Evolutionary conservation across 1,140 invertebrate genomes (phyloP), one percentile per base, ranked within the genome.

Genomic region (Leptopilina boulardi): DNA sequence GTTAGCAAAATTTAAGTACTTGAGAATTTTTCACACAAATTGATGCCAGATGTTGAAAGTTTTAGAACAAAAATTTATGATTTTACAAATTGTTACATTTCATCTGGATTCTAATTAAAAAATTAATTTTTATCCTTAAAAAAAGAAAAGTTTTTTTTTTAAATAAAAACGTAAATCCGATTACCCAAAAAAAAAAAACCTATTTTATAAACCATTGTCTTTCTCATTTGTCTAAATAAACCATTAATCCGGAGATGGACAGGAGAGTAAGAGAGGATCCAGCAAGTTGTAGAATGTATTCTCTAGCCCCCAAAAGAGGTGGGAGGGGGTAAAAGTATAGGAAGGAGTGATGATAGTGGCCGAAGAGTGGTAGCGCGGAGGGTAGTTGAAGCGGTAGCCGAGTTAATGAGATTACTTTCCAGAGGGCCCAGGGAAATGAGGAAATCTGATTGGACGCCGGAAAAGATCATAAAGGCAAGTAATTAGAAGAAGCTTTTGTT

Each of bases 391-490:
- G 80, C 82, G 82, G 82, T 81, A 83, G 82, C 78, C n/a, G 77
- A 83, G 79, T 86, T 89, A 89, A 90, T 88, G 86, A 87, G 84
- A 89, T 88, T 87, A 87, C 82, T 85, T 85, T 85, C 80, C 77
- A 70, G 79, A 83, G 82, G 77, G 79, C 83, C 74, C 77, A 84
- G 83, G 85, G 80, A 87, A 87, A 87, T 84, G 85, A 88, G 87
- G 83, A 87, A 86, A 89, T 86, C 82, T 87, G 86, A 89, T 89
- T 89, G 86, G 84, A 86, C 84, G 82, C 83, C 83, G 87, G 84
- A 88, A 88, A 88, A 88, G 85, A 88, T 89, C 85, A 87, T 88
- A 87, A 89, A 88, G 83, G 85, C 82, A 80, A 85, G 87, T 89
- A 88, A 89, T 90, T 88, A 89, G 84, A 84, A 78, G 83, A 76